Base-by-base conservation (phyloP, 1,140 invertebrate genomes). In the Aricia agestis region DNA sequence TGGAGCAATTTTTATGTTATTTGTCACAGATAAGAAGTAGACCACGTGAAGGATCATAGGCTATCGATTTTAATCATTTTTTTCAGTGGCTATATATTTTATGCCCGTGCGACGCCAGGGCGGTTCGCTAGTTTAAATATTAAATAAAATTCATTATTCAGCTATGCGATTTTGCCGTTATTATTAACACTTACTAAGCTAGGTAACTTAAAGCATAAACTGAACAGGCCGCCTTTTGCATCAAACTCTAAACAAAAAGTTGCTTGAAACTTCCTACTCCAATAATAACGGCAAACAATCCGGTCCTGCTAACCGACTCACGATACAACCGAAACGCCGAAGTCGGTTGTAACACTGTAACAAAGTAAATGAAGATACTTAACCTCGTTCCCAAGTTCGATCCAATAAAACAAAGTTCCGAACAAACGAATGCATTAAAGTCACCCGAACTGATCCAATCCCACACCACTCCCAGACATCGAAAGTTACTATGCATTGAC, bases 401-500 rank as follows among this genome's bases (percentile, higher is more conserved):
- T 83, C 83, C 79, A 87, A 88, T 89, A 88, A 88, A 91, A 86
- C 86, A 87, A 89, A 89, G 85, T 91, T 91, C 75, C 73, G 77
- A 89, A 90, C 85, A 91, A 90, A 91, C 87, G 89, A 91, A 89
- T 90, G 89, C 87, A 91, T 90, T 89, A 91, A 91, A 88, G 83
- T 85, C 87, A 79, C 79, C 82, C 81, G 83, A 90, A 89, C 83
- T 87, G 86, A 90, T 90, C 87, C 87, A 89, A 89, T 90, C 85
- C 85, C 89, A 89, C 90, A 88, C 89, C 83, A 87, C 88, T 89
- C 82, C 81, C 86, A 89, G 82, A 87, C 86, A 86, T 87, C 87
- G 84, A 89, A 91, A 91, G 89, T 91, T 91, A 89, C 85, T 90
- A 91, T 91, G 89, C 89, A 88, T 91, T 91, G 89, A 91, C 89